Base-by-base conservation (phyloP, 2,888 invertebrate species). In the Neria commutata region DNA sequence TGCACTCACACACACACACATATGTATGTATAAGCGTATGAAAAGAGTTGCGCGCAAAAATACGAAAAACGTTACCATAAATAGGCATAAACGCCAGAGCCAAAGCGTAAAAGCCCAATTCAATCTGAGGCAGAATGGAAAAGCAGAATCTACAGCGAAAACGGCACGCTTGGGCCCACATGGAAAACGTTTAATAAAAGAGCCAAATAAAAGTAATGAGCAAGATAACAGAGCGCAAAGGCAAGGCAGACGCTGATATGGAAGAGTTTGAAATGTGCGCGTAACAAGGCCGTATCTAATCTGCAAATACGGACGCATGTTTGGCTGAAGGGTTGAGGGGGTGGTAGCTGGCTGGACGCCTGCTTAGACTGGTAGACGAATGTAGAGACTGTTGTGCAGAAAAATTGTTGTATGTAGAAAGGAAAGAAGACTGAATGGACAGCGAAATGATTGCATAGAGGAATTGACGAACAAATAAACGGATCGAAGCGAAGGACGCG, bases 21-120 rank as follows among this genome's bases (percentile, higher is more conserved):
- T n/a, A n/a, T n/a, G n/a, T n/a, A n/a, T n/a, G n/a, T n/a, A n/a
- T n/a, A n/a, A n/a, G n/a, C n/a, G n/a, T n/a, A n/a, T n/a, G n/a
- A n/a, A n/a, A n/a, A n/a, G n/a, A n/a, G n/a, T n/a, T n/a, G n/a
- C n/a, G n/a, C n/a, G n/a, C n/a, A n/a, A n/a, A n/a, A n/a, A n/a
- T n/a, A n/a, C n/a, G n/a, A 29, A 29, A 37, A 37, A 21, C 42
- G 21, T 42, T 42, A 42, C 42, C 42, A 42, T 42, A 42, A 42
- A 42, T 42, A 42, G 42, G 42, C 42, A 42, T 42, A 14, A 42
- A 19, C 42, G 42, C 8, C 37, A 37, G 4, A n/a, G 37, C 37
- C n/a, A 37, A 10, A 37, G 10, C 37, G 14, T 4, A 37, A 37
- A 37, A 6, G 29, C 6, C 29, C 11, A 29, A 29, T 29, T 8